A percentile compares a stretch with the other conserved stretches of the same genome.
phyloP scores from a whole-genome alignment of 1,140 invertebrate species.

The Drosophila repleta region DNA sequence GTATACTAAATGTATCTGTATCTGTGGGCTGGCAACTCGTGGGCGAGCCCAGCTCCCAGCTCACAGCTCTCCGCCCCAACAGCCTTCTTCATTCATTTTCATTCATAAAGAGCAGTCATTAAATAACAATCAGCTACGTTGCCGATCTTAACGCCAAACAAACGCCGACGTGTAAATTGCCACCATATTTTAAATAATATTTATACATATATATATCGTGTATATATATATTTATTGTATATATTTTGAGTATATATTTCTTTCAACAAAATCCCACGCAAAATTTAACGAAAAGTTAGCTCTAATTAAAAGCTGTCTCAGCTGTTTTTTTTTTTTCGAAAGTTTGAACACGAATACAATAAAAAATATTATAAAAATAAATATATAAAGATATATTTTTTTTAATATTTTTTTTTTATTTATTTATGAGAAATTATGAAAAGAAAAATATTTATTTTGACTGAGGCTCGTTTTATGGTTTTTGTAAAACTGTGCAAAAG shows the following conservation, averaged over 20 bases:
- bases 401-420: no score
- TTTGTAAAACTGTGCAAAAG: constrained; percentile 27
- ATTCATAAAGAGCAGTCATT: constrained; percentile 78
- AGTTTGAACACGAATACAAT: constrained; percentile 38
- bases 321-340: constrained; percentile 44
- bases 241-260: constrained; percentile 16
- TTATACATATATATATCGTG: neutral
- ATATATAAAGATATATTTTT: neutral
- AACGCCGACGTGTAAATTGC: constrained; percentile 76
- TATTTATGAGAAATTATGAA: neutral
- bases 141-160: constrained; percentile 75
- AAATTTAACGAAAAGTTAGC: constrained; percentile 53
- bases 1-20: constrained; percentile 43
- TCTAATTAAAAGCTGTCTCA: constrained; percentile 66
- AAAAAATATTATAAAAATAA: neutral
- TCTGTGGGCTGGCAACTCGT: constrained; percentile 29
- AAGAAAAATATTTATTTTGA: constrained; percentile 52
- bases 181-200: constrained; percentile 47
- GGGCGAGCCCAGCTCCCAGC: constrained; percentile 30
- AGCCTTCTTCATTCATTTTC: constrained; percentile 39
- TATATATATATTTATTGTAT: neutral
- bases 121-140: constrained; percentile 75
- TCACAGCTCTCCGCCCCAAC: neutral
- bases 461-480: constrained; percentile 52
- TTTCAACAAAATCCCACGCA: constrained; percentile 52